Conservation (phyloP, 1,140 invertebrate species). For the Epicauta chinensis region DNA sequence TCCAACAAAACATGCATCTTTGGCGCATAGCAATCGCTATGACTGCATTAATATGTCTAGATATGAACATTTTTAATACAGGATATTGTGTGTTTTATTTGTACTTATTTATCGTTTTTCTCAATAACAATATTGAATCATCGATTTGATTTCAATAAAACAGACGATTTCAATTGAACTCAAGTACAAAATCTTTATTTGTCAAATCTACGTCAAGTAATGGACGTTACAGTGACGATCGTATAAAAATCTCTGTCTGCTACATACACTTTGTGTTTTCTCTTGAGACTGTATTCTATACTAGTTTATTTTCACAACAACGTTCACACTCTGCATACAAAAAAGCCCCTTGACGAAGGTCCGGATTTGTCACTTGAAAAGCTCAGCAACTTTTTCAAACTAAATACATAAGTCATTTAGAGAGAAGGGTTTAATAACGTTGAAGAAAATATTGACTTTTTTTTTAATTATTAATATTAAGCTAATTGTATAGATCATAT, state of each 20-base stretch:
- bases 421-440: conserved; percentile 12
- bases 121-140: too few relatives aligned
- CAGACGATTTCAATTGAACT: too few relatives aligned
- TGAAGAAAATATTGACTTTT: conserved; percentile 12
- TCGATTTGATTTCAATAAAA: too few relatives aligned
- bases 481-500: too few relatives aligned
- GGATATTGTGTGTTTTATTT: too few relatives aligned
- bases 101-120: too few relatives aligned
- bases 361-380: conserved; percentile 18
- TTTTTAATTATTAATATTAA: too few relatives aligned
- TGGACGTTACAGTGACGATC: conserved; percentile 2
- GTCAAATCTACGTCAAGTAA: conserved; percentile 1
- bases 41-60: too few relatives aligned
- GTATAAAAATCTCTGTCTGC: conserved; percentile 11
- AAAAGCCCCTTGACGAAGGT: conserved; percentile 19
- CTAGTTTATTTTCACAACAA: conserved; percentile 18
- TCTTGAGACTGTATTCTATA: conserved; percentile 14
- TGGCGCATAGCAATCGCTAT: too few relatives aligned
- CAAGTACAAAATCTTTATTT: conserved; percentile 1
- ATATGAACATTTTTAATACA: too few relatives aligned
- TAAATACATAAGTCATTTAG: conserved; percentile 14
- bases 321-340: conserved; percentile 17
- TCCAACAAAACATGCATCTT: too few relatives aligned
- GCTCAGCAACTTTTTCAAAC: conserved; percentile 12
- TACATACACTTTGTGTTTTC: conserved; percentile 17